Percentiles rank a stretch among this genome's conserved stretches.
These are phyloP conservation scores for Hemaris fuciformis DNA, from an alignment of 2,888 invertebrate species.

Conservation along the genomic window DNA sequence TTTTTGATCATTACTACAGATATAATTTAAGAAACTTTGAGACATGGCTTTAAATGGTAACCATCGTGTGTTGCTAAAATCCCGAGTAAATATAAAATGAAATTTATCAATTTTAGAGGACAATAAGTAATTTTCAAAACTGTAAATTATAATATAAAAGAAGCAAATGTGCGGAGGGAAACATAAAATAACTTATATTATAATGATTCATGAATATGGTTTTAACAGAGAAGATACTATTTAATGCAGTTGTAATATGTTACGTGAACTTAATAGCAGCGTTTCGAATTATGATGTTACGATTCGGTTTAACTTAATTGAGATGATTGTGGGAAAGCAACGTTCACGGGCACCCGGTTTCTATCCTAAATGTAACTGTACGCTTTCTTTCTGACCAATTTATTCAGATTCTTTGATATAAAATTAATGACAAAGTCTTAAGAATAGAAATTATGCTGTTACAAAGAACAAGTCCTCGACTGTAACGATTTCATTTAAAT, in stretches of 20 bases:
- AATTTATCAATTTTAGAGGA: no score
- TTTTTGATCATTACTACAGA: no score
- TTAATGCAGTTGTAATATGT: slow-evolving; percentile 4
- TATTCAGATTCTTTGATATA: not conserved
- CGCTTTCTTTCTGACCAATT: not conserved
- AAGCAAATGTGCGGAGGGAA: no score
- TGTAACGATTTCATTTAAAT: not conserved
- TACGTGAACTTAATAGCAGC: slow-evolving; percentile 5
- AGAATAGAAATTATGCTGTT: not conserved
- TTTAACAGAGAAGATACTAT: not conserved
- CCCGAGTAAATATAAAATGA: no score
- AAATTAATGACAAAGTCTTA: not conserved
- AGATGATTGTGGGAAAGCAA: slow-evolving; percentile 24
- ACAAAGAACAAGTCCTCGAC: not conserved
- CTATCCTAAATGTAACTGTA: not conserved
- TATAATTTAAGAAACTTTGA: no score
- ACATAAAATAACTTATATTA: no score
- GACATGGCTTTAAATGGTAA: no score
- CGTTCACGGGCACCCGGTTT: slow-evolving; percentile 7
- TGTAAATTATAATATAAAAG: no score
- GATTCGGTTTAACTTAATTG: slow-evolving; percentile 23
- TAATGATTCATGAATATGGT: no score
- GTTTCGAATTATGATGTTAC: slow-evolving; percentile 23
- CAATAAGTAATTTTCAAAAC: no score
- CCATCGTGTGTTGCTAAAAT: no score